phyloP scores from a whole-genome alignment of 2,113 vertebrate genomes.

The Diadophis punctatus region DNA sequence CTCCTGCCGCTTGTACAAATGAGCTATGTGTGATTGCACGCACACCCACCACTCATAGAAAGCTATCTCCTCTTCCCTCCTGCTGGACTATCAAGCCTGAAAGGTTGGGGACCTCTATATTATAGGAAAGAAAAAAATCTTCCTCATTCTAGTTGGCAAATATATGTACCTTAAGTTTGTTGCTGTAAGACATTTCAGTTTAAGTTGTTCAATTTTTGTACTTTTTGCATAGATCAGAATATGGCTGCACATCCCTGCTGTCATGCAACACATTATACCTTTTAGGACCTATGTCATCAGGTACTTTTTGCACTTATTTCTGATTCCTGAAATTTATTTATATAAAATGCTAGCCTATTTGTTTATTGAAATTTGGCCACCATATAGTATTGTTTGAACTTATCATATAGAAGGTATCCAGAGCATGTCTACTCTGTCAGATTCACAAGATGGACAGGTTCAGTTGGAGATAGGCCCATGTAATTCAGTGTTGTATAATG shows the following conservation, averaged over 20 bases:
- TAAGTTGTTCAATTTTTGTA: constrained; percentile 39
- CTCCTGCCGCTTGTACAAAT: neutral
- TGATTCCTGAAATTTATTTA: constrained; percentile 16
- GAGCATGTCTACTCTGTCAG: neutral
- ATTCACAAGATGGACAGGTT: neutral
- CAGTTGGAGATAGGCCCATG: neutral
- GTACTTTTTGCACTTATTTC: constrained; percentile 65
- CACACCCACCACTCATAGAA: neutral
- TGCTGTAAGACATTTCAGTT: neutral
- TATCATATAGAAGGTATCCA: neutral
- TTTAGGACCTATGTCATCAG: constrained; percentile 98
- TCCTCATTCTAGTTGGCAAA: neutral
- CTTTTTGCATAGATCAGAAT: constrained; percentile 88
- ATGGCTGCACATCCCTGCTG: constrained; percentile 98
- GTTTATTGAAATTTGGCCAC: neutral
- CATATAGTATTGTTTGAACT: neutral
- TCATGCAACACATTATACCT: constrained; percentile 99
- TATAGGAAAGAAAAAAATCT: neutral
- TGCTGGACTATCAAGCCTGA: neutral
- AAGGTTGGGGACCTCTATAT: neutral
- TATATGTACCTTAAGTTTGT: neutral
- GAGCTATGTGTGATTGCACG: neutral
- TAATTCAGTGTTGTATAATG: neutral
- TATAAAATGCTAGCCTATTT: neutral
- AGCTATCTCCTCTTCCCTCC: neutral